Evolutionary conservation across 2,113 vertebrate species (phyloP), one percentile per base, ranked within the genome.

Genomic region (Nicator chloris): DNA sequence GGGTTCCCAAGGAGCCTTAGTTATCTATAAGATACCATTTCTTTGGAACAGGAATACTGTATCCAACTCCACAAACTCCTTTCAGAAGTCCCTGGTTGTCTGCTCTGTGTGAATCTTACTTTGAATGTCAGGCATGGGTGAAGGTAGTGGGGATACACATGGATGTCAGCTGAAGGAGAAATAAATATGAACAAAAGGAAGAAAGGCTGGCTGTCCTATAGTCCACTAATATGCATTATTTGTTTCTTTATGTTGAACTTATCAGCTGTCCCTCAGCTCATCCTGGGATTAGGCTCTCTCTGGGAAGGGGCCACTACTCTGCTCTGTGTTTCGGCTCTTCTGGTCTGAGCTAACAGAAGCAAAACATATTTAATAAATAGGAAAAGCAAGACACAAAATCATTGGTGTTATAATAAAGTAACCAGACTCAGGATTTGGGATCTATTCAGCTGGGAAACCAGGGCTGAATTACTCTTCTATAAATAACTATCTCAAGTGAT

Each of bases 401-500:
- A 12, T 9, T 84, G 81, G 49, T 88, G 24, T 51, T 78, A 21
- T 13, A 81, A 47, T 72, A 31, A 92, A 82, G 16, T 88, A 68
- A 63, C 65, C 72, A 50, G 68, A 82, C 57, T 64, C 57, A 63
- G 61, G 19, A 56, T 76, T 93, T 91, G 84, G 66, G 66, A 80
- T 54, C 53, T 50, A 10, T 73, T 80, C 28, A 15, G 28, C 47
- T 56, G 42, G 86, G 66, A 87, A 90, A 40, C 22, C 59, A 65
- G 42, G 15, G 59, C 27, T 80, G 63, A 88, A 59, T 81, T 90
- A 39, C n/a, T 88, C 49, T 85, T 65, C 63, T 66, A 5, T 59
- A 92, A 92, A 81, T 90, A 73, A 86, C 66, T 80, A 85, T 60
- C 70, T 88, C 63, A 90, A 83, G 42, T 90, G 59, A 66, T 88